Percentiles rank a stretch among this genome's conserved stretches.
Conservation (phyloP, 2,797 vertebrate genomes). For the Chromobotia macracanthus region DNA sequence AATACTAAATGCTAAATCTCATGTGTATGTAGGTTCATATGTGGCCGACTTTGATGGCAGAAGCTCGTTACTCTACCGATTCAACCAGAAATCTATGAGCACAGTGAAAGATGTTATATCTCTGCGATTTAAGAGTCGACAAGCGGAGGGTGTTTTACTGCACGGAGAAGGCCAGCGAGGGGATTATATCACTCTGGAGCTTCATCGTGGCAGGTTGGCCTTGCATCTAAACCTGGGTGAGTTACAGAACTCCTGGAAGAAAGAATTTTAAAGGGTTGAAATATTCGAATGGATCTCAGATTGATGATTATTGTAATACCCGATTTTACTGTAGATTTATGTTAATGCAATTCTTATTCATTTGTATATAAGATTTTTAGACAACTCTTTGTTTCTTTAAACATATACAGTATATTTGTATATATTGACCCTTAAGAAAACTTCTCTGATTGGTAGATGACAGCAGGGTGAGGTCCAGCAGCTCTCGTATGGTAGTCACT, state of each 20-base stretch:
- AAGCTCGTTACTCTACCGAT: conserved; percentile 94
- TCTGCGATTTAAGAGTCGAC: conserved; percentile 92
- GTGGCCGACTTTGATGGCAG: conserved; percentile 93
- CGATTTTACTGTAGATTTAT: background rate
- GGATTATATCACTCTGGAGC: conserved; percentile 92
- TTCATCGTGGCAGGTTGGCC: conserved; percentile 86
- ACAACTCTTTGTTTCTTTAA: background rate
- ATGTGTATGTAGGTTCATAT: conserved; percentile 80
- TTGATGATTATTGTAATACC: background rate
- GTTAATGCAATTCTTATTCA: no score
- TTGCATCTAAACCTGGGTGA: conserved; percentile 91
- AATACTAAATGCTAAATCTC: background rate
- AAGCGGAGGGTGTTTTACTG: conserved; percentile 90
- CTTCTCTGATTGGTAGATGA: conserved; percentile 77
- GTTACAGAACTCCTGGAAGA: conserved; percentile 35
- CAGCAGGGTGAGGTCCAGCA: conserved; percentile 82
- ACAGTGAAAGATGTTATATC: conserved; percentile 97
- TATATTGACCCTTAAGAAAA: background rate
- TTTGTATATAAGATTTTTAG: no score
- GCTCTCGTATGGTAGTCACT: conserved; percentile 78
- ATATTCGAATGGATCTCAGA: conserved; percentile 7
- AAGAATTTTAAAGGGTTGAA: conserved; percentile 1
- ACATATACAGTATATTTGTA: background rate
- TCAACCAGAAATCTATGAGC: conserved; percentile 97
- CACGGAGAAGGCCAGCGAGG: conserved; percentile 95